Evolutionary conservation across 2,797 vertebrate genomes (phyloP), one percentile per base, ranked within the genome.

Genomic region (Myripristis murdjan): DNA sequence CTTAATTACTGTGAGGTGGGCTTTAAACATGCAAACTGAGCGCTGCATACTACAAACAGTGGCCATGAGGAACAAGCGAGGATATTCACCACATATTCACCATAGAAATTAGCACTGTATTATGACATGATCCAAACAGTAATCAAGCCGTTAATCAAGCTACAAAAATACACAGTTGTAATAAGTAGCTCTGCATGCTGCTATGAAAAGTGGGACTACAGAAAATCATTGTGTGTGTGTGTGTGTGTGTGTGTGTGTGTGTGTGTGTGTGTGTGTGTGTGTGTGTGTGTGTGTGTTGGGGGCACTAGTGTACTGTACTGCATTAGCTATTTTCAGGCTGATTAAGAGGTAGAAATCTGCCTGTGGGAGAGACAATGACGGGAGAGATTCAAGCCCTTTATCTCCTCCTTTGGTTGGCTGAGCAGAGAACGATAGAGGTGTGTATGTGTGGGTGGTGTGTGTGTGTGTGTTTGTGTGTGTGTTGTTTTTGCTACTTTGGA

Each of bases 401-500:
- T 79, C 57, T 68, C 66, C n/a, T 55, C 46, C 39, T 69, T 76
- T 66, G 28, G 52, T 71, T 67, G 24, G 47, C 20, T 59, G 49
- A 68, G 62, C 57, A 15, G 24, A 41, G 51, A 52, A 58, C 46
- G 68, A 48, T 52, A 14, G 37, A 64, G 69, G 15, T 47, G 9
- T 47, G 44, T 47, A 18, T 47, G n/a, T 47, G n/a, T 47, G 44
- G 20, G n/a, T 5, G 16, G 7, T n/a, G n/a, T n/a, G n/a, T n/a
- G 44, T 5, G 5, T 47, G n/a, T 47, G 44, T 5, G 5, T 47
- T n/a, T 47, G 44, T 4, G 43, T 69, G 37, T 67, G 23, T 80
- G 31, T 72, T 76, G 70, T 75, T 49, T 39, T 75, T 70, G 58
- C 84, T 75, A 55, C 65, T 68, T 66, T 35, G 52, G 15, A 77